Conservation (phyloP, 2,797 vertebrate genomes). For the Hipposideros larvatus region DNA sequence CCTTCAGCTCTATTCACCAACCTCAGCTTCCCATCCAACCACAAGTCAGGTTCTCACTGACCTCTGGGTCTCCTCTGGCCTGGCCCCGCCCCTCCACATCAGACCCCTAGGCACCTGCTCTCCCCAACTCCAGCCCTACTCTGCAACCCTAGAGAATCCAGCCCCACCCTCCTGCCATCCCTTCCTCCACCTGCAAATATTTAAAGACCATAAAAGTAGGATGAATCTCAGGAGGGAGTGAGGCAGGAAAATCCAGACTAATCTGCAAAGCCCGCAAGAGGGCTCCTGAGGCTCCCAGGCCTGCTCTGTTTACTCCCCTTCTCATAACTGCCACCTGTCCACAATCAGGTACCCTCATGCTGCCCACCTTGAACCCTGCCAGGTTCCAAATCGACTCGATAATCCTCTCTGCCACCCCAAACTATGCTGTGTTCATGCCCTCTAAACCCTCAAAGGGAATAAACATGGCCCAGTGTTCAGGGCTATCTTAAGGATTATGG, state of each 20-base stretch:
- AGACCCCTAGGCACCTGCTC: neutral
- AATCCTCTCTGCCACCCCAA: neutral
- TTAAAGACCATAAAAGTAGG: conserved; percentile 59
- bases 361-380: neutral
- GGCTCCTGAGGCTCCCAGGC: neutral
- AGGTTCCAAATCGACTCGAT: neutral
- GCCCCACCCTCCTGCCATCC: rapidly evolving
- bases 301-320: neutral
- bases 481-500: neutral
- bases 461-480: rapidly evolving
- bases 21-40: neutral
- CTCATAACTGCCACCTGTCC: neutral
- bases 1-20: neutral
- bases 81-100: neutral
- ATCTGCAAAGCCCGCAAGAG: neutral
- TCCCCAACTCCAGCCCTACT: neutral
- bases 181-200: conserved; percentile 72
- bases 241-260: neutral
- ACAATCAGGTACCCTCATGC: neutral
- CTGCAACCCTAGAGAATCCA: neutral
- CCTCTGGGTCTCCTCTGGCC: neutral
- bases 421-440: neutral
- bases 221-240: neutral
- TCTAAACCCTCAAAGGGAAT: rapidly evolving
- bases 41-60: neutral